These are phyloP conservation scores for Sinosuthora webbiana DNA, from an alignment of 2,113 vertebrate species.

Conservation along the genomic window DNA sequence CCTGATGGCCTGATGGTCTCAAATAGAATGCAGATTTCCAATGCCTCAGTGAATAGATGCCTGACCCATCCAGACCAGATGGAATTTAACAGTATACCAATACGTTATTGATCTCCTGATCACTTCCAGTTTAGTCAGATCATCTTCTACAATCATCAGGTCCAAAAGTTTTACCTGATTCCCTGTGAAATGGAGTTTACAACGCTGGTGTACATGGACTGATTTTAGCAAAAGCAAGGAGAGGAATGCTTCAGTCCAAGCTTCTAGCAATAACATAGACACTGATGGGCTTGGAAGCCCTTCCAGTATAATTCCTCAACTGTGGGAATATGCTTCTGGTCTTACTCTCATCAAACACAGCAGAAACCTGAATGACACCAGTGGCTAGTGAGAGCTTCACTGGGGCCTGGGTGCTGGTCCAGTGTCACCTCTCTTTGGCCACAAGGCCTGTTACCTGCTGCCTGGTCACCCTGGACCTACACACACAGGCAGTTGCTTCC, in stretches of 20 bases:
- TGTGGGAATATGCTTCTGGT: background rate
- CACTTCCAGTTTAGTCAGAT: background rate
- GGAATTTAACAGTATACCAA: background rate
- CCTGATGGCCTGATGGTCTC: background rate
- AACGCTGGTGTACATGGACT: background rate
- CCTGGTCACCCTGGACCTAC: background rate
- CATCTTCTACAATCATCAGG: background rate
- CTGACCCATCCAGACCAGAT: background rate
- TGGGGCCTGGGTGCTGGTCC: background rate
- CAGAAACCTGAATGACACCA: background rate
- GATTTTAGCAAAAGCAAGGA: background rate
- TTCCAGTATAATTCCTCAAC: background rate
- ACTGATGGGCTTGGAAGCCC: background rate
- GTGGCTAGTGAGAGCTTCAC: background rate
- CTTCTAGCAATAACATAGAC: background rate
- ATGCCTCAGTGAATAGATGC: background rate
- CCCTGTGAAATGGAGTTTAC: background rate
- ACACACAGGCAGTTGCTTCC: accelerated
- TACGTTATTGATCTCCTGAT: background rate
- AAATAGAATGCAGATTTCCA: background rate
- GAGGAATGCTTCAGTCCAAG: background rate
- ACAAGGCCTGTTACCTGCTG: background rate
- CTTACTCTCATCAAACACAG: background rate
- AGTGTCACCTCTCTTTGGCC: background rate
- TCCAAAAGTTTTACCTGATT: background rate